A percentile compares a stretch with the other conserved stretches of the same genome.
Conservation (phyloP, 30 jellyfish, hydroid and myxozoan genomes). For the Mastigias papua region DNA sequence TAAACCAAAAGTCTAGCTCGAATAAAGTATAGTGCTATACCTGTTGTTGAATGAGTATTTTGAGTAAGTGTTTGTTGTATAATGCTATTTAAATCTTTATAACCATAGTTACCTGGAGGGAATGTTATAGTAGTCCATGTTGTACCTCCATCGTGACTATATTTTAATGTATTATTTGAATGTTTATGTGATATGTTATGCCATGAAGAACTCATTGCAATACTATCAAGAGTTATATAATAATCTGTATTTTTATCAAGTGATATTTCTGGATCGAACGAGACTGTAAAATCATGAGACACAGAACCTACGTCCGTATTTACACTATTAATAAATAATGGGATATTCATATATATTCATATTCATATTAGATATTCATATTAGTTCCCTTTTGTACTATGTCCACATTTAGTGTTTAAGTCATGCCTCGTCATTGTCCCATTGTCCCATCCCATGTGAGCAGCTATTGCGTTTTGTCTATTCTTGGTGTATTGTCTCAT, state of each 20-base stretch:
- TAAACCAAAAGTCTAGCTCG: neutral
- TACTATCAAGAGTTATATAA: neutral
- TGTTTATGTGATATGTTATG: neutral
- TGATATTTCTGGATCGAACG: neutral
- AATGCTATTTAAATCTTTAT: neutral
- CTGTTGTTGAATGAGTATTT: neutral
- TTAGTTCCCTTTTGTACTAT: no score
- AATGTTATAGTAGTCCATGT: neutral
- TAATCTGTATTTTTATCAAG: neutral
- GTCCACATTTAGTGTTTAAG: no score
- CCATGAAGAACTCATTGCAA: neutral
- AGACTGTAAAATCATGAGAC: neutral
- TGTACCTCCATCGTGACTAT: neutral
- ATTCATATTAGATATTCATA: no score
- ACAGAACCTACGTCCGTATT: neutral
- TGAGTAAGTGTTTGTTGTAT: neutral
- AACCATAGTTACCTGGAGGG: neutral
- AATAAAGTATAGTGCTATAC: neutral
- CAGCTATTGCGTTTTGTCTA: no score
- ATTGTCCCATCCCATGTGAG: no score
- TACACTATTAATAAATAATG: neutral
- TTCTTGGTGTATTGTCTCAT: no score
- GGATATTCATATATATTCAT: neutral
- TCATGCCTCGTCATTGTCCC: no score
- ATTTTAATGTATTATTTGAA: no score